phyloP scores from a whole-genome alignment of 1,140 invertebrate genomes.

The Drosophila nikananu region DNA sequence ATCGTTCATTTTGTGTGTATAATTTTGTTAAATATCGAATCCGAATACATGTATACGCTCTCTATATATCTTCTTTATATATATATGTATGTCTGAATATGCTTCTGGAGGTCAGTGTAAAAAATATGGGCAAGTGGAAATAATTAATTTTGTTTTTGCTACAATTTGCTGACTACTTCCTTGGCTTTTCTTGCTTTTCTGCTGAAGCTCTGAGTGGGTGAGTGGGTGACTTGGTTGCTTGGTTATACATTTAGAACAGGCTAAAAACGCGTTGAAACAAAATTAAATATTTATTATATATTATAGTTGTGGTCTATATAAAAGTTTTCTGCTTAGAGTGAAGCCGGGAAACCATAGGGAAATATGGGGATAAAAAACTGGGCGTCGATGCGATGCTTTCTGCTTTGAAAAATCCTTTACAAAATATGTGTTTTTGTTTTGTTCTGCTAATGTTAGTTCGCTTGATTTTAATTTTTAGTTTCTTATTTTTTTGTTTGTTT shows the following conservation, averaged over 20 bases:
- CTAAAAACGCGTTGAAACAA: constrained; percentile 11
- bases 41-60: constrained; percentile 59
- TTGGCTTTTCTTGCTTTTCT: constrained; percentile 8
- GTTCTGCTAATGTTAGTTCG: constrained; percentile 23
- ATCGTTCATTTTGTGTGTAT: constrained; percentile 41
- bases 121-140: background rate
- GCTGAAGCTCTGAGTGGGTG: constrained; percentile 17
- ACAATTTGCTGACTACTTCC: constrained; percentile 5
- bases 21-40: constrained; percentile 56
- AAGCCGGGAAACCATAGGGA: constrained; percentile 33
- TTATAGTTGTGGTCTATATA: background rate
- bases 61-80: constrained; percentile 15
- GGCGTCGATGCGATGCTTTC: constrained; percentile 20
- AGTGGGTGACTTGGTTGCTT: constrained; percentile 4
- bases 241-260: constrained; percentile 2
- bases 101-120: constrained; percentile 14
- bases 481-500: constrained; percentile 4
- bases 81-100: constrained; percentile 43
- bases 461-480: constrained; percentile 8
- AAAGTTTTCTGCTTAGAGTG: background rate
- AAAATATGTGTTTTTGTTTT: constrained; percentile 52
- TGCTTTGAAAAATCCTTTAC: constrained; percentile 63
- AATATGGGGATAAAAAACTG: constrained; percentile 1
- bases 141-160: constrained; percentile 2
- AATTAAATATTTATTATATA: constrained; percentile 3